These are phyloP conservation scores for Reticulitermes lucifugus DNA, from an alignment of 2,888 invertebrate genomes.

Conservation along the genomic window DNA sequence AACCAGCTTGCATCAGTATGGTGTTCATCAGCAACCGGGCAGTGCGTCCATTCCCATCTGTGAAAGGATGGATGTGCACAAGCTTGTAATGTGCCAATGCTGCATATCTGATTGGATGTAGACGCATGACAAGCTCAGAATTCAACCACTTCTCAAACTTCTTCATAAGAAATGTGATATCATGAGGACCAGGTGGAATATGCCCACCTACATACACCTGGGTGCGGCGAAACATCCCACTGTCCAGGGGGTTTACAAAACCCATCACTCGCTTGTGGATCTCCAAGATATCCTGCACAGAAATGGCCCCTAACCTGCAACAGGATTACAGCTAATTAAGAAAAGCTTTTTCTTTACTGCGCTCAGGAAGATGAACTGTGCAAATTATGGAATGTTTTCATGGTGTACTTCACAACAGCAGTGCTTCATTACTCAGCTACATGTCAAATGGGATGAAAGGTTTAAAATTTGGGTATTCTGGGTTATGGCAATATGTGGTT, in stretches of 20 bases:
- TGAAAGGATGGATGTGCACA: constrained; percentile 97
- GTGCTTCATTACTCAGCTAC: no score
- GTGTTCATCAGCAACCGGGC: constrained; percentile 96
- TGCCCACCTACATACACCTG: constrained; percentile 97
- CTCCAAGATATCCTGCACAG: constrained; percentile 88
- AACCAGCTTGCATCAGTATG: constrained; percentile 94
- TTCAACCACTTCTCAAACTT: constrained; percentile 94
- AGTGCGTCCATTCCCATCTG: constrained; percentile 96
- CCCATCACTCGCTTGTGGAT: constrained; percentile 94
- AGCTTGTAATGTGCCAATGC: constrained; percentile 97
- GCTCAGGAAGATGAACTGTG: no score
- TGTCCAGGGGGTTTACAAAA: constrained; percentile 93
- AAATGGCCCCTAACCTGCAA: constrained; percentile 78
- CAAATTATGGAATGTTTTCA: no score
- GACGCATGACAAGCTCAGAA: constrained; percentile 83
- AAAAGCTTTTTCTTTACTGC: no score
- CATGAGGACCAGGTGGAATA: constrained; percentile 88
- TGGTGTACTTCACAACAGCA: no score
- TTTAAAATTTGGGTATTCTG: no score
- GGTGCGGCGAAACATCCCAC: constrained; percentile 87
- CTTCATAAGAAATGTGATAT: constrained; percentile 84
- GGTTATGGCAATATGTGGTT: no score
- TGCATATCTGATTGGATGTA: constrained; percentile 94
- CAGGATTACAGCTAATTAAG: background rate
- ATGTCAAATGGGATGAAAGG: no score